A percentile compares a stretch with the other conserved stretches of the same genome.
phyloP scores from a whole-genome alignment of 1,140 invertebrate genomes.

The Mya arenaria region DNA sequence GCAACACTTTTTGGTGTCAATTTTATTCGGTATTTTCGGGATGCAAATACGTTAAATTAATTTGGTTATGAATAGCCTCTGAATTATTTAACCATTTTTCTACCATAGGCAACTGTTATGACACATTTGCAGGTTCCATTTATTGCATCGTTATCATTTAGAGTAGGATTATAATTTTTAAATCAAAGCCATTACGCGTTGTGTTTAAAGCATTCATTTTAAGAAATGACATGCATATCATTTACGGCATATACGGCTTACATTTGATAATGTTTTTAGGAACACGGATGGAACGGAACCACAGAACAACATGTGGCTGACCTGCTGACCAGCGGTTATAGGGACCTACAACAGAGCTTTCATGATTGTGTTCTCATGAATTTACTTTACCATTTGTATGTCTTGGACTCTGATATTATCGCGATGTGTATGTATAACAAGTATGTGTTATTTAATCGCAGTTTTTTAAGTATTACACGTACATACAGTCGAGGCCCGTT shows the following conservation, averaged over 20 bases:
- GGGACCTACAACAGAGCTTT: no score
- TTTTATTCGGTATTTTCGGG: background rate
- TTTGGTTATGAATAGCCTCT: background rate
- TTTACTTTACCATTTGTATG: no score
- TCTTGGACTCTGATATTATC: no score
- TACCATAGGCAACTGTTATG: background rate
- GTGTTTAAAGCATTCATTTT: background rate
- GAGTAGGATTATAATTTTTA: background rate
- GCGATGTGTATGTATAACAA: no score
- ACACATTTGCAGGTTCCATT: background rate
- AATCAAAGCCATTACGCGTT: background rate
- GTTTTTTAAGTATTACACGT: no score
- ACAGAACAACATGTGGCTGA: conserved; percentile 48
- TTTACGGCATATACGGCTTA: background rate
- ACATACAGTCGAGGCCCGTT: no score
- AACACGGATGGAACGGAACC: conserved; percentile 53
- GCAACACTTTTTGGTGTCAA: no score
- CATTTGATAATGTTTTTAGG: conserved; percentile 4
- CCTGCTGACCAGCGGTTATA: no score
- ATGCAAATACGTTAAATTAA: background rate
- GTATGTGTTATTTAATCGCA: no score
- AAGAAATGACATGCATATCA: background rate
- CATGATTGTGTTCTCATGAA: no score
- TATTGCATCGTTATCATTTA: background rate
- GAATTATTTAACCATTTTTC: background rate